Conservation (phyloP, 92 coral and sea anemone genomes). For the Porites evermanni region DNA sequence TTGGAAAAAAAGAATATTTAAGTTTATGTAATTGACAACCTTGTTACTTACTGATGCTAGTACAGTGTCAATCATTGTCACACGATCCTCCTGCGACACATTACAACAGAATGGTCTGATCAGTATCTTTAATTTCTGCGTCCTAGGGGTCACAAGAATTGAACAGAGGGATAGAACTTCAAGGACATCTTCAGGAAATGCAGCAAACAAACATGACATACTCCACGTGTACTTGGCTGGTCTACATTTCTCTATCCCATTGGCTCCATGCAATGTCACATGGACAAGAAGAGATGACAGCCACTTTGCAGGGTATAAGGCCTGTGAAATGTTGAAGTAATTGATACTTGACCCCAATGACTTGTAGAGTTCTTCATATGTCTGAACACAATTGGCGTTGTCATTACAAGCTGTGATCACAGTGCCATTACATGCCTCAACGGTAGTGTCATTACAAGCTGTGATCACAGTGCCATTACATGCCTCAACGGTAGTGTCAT, state of each 20-base stretch:
- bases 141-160: neutral
- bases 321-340: conserved; percentile 3
- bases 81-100: conserved; percentile 6
- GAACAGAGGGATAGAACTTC: conserved; percentile 4
- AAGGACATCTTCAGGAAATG: neutral
- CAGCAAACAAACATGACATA: conserved; percentile 4
- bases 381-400: neutral
- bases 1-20: no score
- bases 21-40: no score
- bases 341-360: neutral
- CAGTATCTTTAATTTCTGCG: neutral
- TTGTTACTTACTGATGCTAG: conserved; percentile 16
- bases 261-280: neutral
- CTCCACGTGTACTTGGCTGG: conserved; percentile 20
- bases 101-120: conserved; percentile 2
- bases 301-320: conserved; percentile 7
- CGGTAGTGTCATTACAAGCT: no score
- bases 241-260: neutral
- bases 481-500: no score
- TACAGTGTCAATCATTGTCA: neutral
- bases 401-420: no score
- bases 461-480: no score
- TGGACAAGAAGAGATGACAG: conserved; percentile 7
- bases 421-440: no score
- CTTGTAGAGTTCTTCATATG: conserved; percentile 14